Conservation (phyloP, 2,888 invertebrate species). For the Conistra vaccinii region DNA sequence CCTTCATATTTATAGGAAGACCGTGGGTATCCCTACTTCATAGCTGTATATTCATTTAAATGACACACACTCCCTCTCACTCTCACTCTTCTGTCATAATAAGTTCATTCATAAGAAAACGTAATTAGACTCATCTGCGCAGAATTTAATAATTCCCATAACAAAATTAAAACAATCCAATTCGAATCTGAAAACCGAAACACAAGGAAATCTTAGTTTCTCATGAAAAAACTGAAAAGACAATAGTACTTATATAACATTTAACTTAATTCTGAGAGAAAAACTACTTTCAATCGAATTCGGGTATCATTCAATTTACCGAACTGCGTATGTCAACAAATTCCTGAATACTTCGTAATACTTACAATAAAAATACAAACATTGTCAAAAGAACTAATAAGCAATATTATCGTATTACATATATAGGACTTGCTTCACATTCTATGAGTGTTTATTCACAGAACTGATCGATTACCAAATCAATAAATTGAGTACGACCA, state of each 20-base stretch:
- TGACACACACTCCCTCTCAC: neutral
- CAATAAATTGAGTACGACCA: constrained; percentile 35
- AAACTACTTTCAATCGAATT: constrained; percentile 19
- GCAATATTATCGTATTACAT: constrained; percentile 59
- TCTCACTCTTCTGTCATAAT: neutral
- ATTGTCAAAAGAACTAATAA: constrained; percentile 42
- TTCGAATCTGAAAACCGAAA: constrained; percentile 20
- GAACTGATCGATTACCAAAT: constrained; percentile 55
- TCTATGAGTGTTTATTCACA: constrained; percentile 52
- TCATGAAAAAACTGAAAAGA: constrained; percentile 34
- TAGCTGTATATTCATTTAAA: neutral
- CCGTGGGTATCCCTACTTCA: neutral
- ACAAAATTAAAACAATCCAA: constrained; percentile 40
- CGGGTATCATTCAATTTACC: constrained; percentile 10
- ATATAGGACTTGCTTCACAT: constrained; percentile 49
- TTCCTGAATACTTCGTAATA: constrained; percentile 49
- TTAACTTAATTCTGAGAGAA: constrained; percentile 14
- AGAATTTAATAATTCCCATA: constrained; percentile 38
- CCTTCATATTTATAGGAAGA: neutral
- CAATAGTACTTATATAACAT: constrained; percentile 18
- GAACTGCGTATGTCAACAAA: constrained; percentile 34
- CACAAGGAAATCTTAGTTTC: constrained; percentile 44
- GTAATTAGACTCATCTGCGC: constrained; percentile 15
- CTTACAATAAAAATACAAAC: constrained; percentile 44
- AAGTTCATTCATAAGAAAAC: neutral